phyloP scores from a whole-genome alignment of 2,113 vertebrate species.

The Sphaerodactylus townsendi region DNA sequence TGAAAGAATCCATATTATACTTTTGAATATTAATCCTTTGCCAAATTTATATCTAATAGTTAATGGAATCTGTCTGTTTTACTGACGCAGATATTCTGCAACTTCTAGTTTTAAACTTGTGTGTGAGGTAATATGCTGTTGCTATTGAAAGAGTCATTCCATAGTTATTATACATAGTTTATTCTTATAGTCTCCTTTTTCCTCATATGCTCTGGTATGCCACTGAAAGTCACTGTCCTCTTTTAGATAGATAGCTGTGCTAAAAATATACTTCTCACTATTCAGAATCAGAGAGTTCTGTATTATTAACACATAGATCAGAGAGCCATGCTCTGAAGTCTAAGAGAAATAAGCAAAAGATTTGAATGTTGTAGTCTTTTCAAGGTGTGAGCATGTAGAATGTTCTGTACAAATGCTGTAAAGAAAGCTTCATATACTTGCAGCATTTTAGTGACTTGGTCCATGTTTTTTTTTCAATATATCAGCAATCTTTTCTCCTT shows the following conservation, averaged over 20 bases:
- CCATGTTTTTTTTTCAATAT: slow-evolving; percentile 49
- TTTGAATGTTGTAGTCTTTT: slow-evolving; percentile 72
- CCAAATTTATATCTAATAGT: neutral
- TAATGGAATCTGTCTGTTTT: neutral
- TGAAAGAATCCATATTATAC: neutral
- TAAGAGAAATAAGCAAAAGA: slow-evolving; percentile 69
- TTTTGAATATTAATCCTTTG: neutral
- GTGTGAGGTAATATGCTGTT: neutral
- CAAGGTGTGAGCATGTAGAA: slow-evolving; percentile 70
- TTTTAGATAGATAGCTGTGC: slow-evolving; percentile 38
- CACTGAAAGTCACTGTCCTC: slow-evolving; percentile 29
- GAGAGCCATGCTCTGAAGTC: slow-evolving; percentile 34
- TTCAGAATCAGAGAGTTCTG: slow-evolving; percentile 55
- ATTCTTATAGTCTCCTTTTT: neutral
- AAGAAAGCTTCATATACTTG: slow-evolving; percentile 71
- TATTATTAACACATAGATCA: slow-evolving; percentile 68
- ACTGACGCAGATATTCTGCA: neutral
- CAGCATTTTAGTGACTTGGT: slow-evolving; percentile 69
- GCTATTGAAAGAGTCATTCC: slow-evolving; percentile 18
- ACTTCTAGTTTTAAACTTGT: neutral
- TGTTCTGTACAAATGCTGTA: slow-evolving; percentile 74
- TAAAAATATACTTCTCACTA: slow-evolving; percentile 46
- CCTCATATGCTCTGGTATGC: slow-evolving; percentile 18
- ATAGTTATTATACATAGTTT: neutral
- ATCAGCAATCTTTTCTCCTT: slow-evolving; percentile 38